Evolutionary conservation across 2,888 invertebrate genomes (phyloP).

Genomic region (Tanytarsus gracilentus): DNA sequence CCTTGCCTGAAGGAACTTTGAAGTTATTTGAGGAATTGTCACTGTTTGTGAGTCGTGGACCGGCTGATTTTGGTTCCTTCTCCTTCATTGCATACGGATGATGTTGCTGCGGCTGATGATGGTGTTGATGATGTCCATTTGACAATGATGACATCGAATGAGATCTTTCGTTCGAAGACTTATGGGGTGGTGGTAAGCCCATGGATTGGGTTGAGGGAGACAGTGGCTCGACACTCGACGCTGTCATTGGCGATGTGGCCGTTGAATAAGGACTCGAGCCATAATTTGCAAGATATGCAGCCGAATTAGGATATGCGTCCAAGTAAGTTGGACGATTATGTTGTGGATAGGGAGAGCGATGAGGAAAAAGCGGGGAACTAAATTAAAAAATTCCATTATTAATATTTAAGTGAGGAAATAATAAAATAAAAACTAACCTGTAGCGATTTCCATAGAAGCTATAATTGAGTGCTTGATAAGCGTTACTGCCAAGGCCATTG

Average conservation of each 20-base stretch:
- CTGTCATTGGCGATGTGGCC: conserved; percentile 3
- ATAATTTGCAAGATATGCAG: conserved; percentile 27
- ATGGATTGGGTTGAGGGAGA: conserved; percentile 26
- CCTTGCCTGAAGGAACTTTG: conserved; percentile 49
- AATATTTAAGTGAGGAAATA: neutral
- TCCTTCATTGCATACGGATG: conserved; percentile 15
- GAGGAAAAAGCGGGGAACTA: conserved; percentile 11
- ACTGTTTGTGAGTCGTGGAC: conserved; percentile 2
- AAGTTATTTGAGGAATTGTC: conserved; percentile 31
- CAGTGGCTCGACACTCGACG: neutral
- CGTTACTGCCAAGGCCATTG: conserved; percentile 7
- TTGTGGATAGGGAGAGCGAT: conserved; percentile 20
- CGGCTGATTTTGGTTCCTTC: conserved; percentile 23
- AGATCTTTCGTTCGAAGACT: conserved; percentile 22
- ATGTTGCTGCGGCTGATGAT: too few relatives aligned
- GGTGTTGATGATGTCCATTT: conserved; percentile 14
- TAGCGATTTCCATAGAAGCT: conserved; percentile 27
- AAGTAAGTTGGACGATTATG: conserved; percentile 33
- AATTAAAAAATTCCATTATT: neutral
- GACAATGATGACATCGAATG: conserved; percentile 23
- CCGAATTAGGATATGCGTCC: conserved; percentile 33
- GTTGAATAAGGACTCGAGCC: neutral
- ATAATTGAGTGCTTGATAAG: conserved; percentile 28
- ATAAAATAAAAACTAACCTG: conserved; percentile 4
- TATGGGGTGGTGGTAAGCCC: conserved; percentile 25